phyloP scores from a whole-genome alignment of 2,113 vertebrate genomes.

The Amphilophus citrinellus region DNA sequence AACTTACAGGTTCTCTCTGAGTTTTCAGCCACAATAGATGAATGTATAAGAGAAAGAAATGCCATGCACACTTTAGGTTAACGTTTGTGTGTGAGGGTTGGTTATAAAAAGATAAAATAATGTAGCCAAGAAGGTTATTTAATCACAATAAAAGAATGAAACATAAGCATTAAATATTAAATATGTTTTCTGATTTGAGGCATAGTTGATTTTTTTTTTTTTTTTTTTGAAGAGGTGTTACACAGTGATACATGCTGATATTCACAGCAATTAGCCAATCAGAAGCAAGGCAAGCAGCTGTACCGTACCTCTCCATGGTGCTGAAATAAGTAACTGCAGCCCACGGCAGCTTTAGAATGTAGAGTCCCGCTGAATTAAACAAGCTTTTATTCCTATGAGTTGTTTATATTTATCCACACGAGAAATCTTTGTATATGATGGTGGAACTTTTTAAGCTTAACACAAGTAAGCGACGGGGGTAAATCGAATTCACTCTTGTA shows the following conservation, averaged over 20 bases:
- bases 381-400: not conserved
- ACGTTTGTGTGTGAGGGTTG: not conserved
- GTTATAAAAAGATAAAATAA: not conserved
- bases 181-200: not conserved
- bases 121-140: not conserved
- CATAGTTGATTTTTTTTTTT: not conserved
- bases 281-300: not conserved
- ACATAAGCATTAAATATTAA: not conserved
- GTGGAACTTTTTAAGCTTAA: not conserved
- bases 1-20: not conserved
- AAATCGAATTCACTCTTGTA: not conserved
- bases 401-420: not conserved
- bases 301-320: constrained; percentile 4
- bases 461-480: not conserved
- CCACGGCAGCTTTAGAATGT: not conserved
- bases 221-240: not conserved
- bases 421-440: not conserved
- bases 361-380: not conserved
- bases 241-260: not conserved
- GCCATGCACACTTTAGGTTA: not conserved
- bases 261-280: not conserved
- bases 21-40: not conserved
- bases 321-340: constrained; percentile 9
- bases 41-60: not conserved
- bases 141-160: not conserved